Evolutionary conservation across 2,888 invertebrate genomes (phyloP), one percentile per base, ranked within the genome.

Genomic region (Parnassius orleans): DNA sequence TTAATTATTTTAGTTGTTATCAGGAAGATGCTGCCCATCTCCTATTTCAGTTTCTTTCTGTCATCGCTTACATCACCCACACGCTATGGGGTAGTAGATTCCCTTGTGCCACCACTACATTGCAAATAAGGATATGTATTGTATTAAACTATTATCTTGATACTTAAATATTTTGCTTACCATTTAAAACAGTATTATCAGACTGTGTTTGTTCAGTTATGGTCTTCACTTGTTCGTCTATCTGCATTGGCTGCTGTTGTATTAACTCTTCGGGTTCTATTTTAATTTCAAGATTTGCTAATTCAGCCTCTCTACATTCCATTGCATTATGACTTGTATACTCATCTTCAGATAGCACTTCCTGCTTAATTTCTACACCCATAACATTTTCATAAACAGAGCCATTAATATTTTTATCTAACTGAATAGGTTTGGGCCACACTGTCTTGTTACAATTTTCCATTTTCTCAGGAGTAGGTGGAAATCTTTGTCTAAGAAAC

Each of bases 371-470:
- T 57, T 87, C 85, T 1, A 85, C 65, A 43, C 82, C 68, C 60
- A 74, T 71, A 1, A 70, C 47, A 64, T 71, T 74, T 12, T 74
- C 74, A 56, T 70, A 76, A 9, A 76, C 64, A 2, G 68, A 68
- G 33, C 72, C 74, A 5, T 74, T 73, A 1, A 84, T 60, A 58
- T 77, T 83, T 66, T 78, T 84, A 7, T 83, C 81, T 0, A 90
- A 66, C 66, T 83, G 80, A 66, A 90, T 90, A 0, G 90, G 90
- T 69, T 84, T 82, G 0, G 90, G 90, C 90, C 90, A 90, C 2
- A 72, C 68, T 51, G 72, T 73, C 50, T 69, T 69, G 53, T 60
- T 63, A 48, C 56, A 43, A 47, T 15, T n/a, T 14, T 64, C 48
- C 15, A 53, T 43, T 43, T 64, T 50, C 33, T 64, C 60, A 19